These are phyloP conservation scores for Sternarchorhynchus goeldii DNA, from an alignment of 2,797 vertebrate genomes.

Conservation along the genomic window DNA sequence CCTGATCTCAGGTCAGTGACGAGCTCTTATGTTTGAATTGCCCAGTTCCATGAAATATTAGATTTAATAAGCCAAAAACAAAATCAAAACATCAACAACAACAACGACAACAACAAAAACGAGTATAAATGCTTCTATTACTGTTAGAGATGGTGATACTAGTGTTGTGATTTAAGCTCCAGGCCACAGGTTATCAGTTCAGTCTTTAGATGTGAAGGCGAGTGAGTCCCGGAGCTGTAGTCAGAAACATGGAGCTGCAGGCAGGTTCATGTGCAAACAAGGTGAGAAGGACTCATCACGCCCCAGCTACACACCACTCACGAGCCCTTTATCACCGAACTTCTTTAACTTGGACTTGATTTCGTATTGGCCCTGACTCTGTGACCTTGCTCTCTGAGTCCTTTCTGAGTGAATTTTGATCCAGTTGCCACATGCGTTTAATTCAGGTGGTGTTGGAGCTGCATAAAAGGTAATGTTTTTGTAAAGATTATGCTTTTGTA, in stretches of 20 bases:
- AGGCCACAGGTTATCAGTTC: background rate
- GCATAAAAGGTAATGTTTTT: background rate
- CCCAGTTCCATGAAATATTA: background rate
- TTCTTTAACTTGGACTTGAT: no score
- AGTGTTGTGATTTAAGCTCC: background rate
- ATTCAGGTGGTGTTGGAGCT: conserved; percentile 10
- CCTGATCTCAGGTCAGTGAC: background rate
- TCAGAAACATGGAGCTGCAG: background rate
- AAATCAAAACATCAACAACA: no score
- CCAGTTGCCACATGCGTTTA: conserved; percentile 10
- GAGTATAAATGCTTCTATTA: background rate
- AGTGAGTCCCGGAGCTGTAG: background rate
- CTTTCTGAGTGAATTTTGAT: background rate
- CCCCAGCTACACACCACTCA: background rate
- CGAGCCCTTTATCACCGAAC: background rate
- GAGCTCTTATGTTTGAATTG: background rate
- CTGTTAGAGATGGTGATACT: background rate
- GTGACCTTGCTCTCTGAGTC: background rate
- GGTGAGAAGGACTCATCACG: background rate
- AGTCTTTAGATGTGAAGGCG: background rate
- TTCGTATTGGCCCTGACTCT: no score
- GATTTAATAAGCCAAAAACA: background rate
- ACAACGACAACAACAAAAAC: no score
- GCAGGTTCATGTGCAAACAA: background rate
- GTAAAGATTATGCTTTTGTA: background rate